phyloP scores from a whole-genome alignment of 2,113 vertebrate species.

The Planiliza haematocheilus region DNA sequence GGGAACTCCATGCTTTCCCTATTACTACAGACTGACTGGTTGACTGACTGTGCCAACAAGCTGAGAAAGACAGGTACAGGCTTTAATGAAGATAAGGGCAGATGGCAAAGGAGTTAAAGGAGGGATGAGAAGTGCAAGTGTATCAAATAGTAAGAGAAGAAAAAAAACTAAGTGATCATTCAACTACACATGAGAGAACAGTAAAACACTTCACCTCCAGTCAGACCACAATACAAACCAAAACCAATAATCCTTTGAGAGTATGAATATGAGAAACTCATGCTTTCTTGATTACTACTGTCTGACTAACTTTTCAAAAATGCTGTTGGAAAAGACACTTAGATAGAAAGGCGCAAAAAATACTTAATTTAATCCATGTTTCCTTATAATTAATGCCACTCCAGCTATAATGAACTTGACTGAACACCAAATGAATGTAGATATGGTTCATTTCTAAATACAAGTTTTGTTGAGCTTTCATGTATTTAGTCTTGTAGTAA shows the following conservation, averaged over 20 bases:
- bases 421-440: neutral
- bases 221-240: slow-evolving; percentile 27
- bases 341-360: neutral
- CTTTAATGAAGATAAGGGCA: neutral
- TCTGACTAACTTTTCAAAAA: slow-evolving; percentile 50
- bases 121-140: neutral
- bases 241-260: slow-evolving; percentile 4
- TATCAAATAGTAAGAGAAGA: neutral
- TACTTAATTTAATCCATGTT: slow-evolving; percentile 8
- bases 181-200: slow-evolving; percentile 6
- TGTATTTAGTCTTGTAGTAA: too few species aligned
- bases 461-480: neutral
- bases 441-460: neutral
- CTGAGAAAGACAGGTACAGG: slow-evolving; percentile 19
- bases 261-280: slow-evolving; percentile 20
- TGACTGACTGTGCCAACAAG: slow-evolving; percentile 46
- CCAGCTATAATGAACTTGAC: neutral
- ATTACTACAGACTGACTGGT: slow-evolving; percentile 61
- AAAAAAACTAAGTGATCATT: neutral
- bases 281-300: slow-evolving; percentile 58
- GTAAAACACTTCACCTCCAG: slow-evolving; percentile 41
- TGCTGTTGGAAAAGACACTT: slow-evolving; percentile 38
- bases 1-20: slow-evolving; percentile 75
- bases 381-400: slow-evolving; percentile 10
- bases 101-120: neutral